Evolutionary conservation across 2,888 invertebrate species (phyloP).

Genomic region (Cosmia pyralina): DNA sequence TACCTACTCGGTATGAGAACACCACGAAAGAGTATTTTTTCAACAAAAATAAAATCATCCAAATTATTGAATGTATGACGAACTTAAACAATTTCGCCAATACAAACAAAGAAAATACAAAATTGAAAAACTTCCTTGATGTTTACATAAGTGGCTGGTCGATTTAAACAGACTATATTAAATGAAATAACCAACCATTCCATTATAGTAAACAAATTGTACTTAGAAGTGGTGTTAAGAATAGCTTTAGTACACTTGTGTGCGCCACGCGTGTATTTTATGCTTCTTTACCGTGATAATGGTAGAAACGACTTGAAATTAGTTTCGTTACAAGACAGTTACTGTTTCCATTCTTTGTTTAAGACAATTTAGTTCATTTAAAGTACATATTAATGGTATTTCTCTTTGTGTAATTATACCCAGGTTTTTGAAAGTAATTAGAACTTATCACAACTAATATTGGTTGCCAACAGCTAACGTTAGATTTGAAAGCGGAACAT

Average conservation of each 20-base stretch:
- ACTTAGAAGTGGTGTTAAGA: constrained; percentile 36
- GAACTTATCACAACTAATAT: neutral
- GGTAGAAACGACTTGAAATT: constrained; percentile 53
- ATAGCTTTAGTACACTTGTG: constrained; percentile 52
- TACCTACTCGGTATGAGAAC: neutral
- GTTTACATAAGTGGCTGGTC: constrained; percentile 3
- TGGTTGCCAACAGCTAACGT: neutral
- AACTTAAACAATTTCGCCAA: constrained; percentile 24
- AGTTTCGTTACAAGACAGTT: constrained; percentile 53
- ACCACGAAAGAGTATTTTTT: neutral
- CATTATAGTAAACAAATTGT: constrained; percentile 44
- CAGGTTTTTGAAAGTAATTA: constrained; percentile 14
- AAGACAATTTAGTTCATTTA: constrained; percentile 42
- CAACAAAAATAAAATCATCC: constrained; percentile 1
- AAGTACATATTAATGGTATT: constrained; percentile 25
- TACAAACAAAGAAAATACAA: constrained; percentile 20
- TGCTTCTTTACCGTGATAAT: constrained; percentile 50
- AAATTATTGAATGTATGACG: neutral
- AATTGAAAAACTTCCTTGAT: constrained; percentile 41
- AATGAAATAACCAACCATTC: constrained; percentile 18
- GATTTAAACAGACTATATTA: constrained; percentile 3
- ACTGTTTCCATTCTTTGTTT: constrained; percentile 32
- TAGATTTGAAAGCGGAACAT: neutral
- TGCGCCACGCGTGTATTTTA: constrained; percentile 59
- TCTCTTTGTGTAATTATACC: constrained; percentile 31